Conservation (phyloP, 2,797 vertebrate genomes). For the Nothura maculosa region DNA sequence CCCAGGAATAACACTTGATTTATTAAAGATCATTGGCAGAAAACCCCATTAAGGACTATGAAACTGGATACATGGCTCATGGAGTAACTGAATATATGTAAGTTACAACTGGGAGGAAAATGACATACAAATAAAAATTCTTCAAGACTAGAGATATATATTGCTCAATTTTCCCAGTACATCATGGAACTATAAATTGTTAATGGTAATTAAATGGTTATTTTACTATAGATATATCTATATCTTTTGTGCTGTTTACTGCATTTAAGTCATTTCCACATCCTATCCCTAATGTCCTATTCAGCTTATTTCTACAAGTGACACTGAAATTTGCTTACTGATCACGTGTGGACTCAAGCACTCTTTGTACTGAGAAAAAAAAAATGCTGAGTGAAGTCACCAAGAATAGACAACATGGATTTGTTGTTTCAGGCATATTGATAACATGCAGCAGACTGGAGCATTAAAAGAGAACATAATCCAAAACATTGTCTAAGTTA, state of each 20-base stretch:
- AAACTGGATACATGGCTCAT: not conserved
- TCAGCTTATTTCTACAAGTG: not conserved
- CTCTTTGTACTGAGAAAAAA: not conserved
- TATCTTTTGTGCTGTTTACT: not conserved
- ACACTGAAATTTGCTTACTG: not conserved
- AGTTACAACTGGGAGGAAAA: not conserved
- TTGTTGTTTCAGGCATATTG: constrained; percentile 4
- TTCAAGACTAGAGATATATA: not conserved
- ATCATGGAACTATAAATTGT: not conserved
- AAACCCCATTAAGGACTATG: not conserved
- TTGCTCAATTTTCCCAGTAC: not conserved
- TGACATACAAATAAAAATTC: not conserved
- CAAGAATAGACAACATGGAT: not conserved
- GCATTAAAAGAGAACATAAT: not conserved
- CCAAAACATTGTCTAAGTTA: not conserved
- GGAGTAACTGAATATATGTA: not conserved
- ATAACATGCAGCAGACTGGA: not conserved
- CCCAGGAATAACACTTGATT: not conserved
- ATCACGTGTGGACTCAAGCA: not conserved
- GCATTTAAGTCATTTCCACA: not conserved
- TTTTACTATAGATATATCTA: not conserved
- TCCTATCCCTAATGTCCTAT: not conserved
- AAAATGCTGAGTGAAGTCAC: not conserved
- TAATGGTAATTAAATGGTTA: not conserved
- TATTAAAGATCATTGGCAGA: not conserved